phyloP scores from a whole-genome alignment of 1,140 invertebrate species.

The Drosophila kurseongensis region DNA sequence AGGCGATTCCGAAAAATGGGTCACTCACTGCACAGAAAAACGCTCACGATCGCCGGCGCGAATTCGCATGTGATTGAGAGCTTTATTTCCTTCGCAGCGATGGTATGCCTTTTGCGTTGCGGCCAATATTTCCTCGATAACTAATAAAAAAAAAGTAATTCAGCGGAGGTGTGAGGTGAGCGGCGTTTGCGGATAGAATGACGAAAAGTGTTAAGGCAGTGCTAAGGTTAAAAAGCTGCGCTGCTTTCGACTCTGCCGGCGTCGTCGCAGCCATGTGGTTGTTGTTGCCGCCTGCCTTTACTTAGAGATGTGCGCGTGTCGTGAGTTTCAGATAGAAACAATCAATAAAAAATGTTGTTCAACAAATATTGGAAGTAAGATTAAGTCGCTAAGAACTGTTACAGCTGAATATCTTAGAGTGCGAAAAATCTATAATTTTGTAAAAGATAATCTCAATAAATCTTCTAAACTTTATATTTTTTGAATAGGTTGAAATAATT shows the following conservation, averaged over 20 bases:
- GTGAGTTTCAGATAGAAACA: background rate
- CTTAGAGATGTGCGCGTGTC: slow-evolving; percentile 14
- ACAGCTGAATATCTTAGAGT: no score
- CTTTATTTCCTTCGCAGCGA: slow-evolving; percentile 32
- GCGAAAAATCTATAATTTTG: no score
- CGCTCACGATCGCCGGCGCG: slow-evolving; percentile 32
- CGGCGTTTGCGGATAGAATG: slow-evolving; percentile 48
- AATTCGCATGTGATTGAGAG: slow-evolving; percentile 51
- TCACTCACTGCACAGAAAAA: slow-evolving; percentile 44
- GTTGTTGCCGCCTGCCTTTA: slow-evolving; percentile 33
- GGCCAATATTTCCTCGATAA: slow-evolving; percentile 45
- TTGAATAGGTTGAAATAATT: no score
- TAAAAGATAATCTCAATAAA: no score
- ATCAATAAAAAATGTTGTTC: no score
- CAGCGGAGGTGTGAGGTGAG: slow-evolving; percentile 38
- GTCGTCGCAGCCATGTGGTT: slow-evolving; percentile 25
- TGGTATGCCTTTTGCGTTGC: slow-evolving; percentile 35
- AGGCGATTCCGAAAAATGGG: slow-evolving; percentile 43
- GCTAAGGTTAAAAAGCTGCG: slow-evolving; percentile 74
- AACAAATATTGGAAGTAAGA: no score
- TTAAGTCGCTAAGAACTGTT: no score
- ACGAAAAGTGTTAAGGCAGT: slow-evolving; percentile 52
- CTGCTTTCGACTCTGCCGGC: slow-evolving; percentile 26
- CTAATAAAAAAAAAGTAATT: slow-evolving; percentile 20
- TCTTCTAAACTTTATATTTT: no score